Conservation (phyloP, 1,140 invertebrate genomes). For the Caenorhabditis tropicalis region DNA sequence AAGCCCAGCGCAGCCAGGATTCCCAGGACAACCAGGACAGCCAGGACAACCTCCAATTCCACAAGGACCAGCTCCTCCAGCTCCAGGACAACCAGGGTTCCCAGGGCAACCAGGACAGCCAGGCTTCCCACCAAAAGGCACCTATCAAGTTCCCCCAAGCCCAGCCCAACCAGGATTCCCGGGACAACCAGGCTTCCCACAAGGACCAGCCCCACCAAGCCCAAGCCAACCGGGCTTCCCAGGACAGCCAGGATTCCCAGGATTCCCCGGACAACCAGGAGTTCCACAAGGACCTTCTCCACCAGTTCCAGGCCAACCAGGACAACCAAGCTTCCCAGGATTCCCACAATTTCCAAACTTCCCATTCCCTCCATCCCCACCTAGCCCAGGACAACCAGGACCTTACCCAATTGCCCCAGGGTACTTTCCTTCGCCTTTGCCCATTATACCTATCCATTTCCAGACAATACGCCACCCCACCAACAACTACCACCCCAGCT, state of each 20-base stretch:
- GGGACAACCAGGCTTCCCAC: neutral
- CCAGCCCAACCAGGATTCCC: too few relatives aligned
- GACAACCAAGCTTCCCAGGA: neutral
- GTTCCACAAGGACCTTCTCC: neutral
- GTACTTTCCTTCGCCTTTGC: neutral
- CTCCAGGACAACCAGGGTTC: neutral
- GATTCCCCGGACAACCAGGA: neutral
- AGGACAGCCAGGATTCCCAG: neutral
- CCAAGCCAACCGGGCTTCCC: neutral
- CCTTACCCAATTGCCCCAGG: neutral
- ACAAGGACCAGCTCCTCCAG: too few relatives aligned
- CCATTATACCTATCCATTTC: neutral
- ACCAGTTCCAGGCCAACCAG: neutral
- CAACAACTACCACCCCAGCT: neutral
- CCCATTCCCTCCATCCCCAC: too few relatives aligned
- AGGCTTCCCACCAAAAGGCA: too few relatives aligned
- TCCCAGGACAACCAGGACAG: too few relatives aligned
- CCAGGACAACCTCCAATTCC: too few relatives aligned
- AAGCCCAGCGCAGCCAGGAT: too few relatives aligned
- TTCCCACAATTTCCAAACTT: neutral
- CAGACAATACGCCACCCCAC: neutral
- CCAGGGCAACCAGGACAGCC: neutral
- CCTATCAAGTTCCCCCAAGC: too few relatives aligned
- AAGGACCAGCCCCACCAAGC: neutral
- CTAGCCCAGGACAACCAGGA: neutral